Evolutionary conservation across 2,888 invertebrate genomes (phyloP), one percentile per base, ranked within the genome.

Genomic region (Gari tellinella): DNA sequence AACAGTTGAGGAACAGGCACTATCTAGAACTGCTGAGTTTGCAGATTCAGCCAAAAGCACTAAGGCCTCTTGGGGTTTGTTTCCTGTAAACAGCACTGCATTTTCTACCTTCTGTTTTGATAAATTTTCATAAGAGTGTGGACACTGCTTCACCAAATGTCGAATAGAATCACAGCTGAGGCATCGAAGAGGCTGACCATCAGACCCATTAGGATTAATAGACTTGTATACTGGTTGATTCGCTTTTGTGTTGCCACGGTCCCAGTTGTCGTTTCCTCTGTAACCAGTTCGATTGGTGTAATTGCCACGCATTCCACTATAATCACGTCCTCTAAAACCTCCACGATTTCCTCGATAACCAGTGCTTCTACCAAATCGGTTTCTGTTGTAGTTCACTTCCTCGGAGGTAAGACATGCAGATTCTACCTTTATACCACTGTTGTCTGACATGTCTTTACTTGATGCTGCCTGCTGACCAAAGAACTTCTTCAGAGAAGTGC

Each of bases 51-150:
- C 31, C 31, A 66, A 38, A 26, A 75, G 31, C 14, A 66, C 41
- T 12, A 55, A 40, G 3, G 56, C 43, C 48, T 75, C 70, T 41
- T 31, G 57, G 14, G 21, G 15, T 19, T 26, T 53, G 19, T 62
- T 72, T 26, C 67, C 74, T n/a, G 70, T 75, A 40, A 75, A 75
- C 19, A 75, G 38, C 15, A 66, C 66, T 23, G 68, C 76, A 23
- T 77, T 57, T 45, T 72, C 68, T 38, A 56, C 58, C 40, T 17
- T 19, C 40, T 46, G 45, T 31, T 48, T 69, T 14, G 40, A 14
- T 23, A 70, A 49, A 40, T 57, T 70, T 52, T 70, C 73, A 64
- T 74, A 75, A 8, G 60, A 64, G 53, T 74, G 60, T 14, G 74
- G 74, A 68, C 65, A 69, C 17, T 63, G 56, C 26, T 60, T 61